These are phyloP conservation scores for Chrysolina oricalcia DNA, from an alignment of 2,888 invertebrate genomes.

Conservation along the genomic window DNA sequence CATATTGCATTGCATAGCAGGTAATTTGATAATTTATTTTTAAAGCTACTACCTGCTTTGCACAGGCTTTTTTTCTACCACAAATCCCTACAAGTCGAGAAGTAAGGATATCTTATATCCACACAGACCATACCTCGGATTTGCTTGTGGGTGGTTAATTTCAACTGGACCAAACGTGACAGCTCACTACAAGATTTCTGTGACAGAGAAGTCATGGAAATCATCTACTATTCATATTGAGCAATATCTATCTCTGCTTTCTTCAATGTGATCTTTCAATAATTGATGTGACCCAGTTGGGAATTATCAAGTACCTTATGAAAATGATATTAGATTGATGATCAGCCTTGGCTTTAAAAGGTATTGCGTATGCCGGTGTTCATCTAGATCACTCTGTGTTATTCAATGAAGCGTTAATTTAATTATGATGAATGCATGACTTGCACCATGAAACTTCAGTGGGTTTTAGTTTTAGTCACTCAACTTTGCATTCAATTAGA, in stretches of 20 bases:
- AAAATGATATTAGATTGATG: conserved; percentile 4
- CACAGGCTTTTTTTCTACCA: too few relatives aligned
- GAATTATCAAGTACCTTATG: conserved; percentile 1
- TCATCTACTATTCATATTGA: neutral
- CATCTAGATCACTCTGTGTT: neutral
- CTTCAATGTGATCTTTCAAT: neutral
- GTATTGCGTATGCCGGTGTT: neutral
- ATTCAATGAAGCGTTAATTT: conserved; percentile 6
- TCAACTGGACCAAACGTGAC: conserved; percentile 36
- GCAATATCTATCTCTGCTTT: neutral
- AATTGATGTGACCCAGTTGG: neutral
- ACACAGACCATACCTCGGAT: too few relatives aligned
- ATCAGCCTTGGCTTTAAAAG: neutral
- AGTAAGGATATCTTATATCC: too few relatives aligned
- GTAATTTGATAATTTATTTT: too few relatives aligned
- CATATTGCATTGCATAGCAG: too few relatives aligned
- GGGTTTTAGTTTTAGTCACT: neutral
- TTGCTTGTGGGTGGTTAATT: conserved; percentile 46
- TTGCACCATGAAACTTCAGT: neutral
- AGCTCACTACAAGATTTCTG: neutral
- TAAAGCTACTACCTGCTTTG: too few relatives aligned
- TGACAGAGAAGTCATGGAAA: conserved; percentile 3
- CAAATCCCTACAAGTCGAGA: too few relatives aligned
- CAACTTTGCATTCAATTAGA: neutral
- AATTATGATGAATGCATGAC: neutral